Evolutionary conservation across 2,113 vertebrate species (phyloP), one percentile per base, ranked within the genome.

Genomic region (Rhinolophus ferrumequinum): DNA sequence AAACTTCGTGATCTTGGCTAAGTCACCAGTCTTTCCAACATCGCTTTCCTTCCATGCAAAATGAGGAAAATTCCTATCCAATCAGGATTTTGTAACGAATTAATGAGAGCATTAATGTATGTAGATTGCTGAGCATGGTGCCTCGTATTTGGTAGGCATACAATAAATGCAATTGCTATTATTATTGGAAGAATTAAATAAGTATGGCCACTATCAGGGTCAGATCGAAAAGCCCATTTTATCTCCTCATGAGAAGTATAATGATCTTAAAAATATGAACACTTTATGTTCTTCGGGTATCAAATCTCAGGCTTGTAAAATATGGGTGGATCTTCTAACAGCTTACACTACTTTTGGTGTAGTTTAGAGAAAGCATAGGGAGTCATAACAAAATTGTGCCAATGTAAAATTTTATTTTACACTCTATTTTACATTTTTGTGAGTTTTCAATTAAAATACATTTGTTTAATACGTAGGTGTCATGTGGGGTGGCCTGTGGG

Each of bases 131-230:
- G 69, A 62, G 41, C 30, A 79, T 54, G 10, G 62, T 66, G 54
- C 28, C 24, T 97, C 54, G 35, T 50, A 86, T 73, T 96, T 14
- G 26, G 10, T 52, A 79, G 62, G n/a, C 33, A 77, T 41, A 73
- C 10, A 88, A 33, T 85, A 91, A 88, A 56, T 13, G 14, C 28
- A 85, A 38, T 6, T 56, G 6, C 44, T 82, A 3, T 90, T 38
- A 88, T 92, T 85, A 62, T 33, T 76, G 19, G 13, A 93, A 94
- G 35, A 84, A 94, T 73, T 93, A 92, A 92, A 41, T 66, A 82
- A 96, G 3, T 47, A 33, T 84, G 26, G 54, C 21, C 64, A 50
- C 2, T 87, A 18, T 70, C 80, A 79, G n/a, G 73, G 28, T 9
- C 12, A 79, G 3, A 62, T 64, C 26, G 67, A 72, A 92, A 85